Conservation (phyloP, 1,140 invertebrate species). For the Pseudoatta argentina region DNA sequence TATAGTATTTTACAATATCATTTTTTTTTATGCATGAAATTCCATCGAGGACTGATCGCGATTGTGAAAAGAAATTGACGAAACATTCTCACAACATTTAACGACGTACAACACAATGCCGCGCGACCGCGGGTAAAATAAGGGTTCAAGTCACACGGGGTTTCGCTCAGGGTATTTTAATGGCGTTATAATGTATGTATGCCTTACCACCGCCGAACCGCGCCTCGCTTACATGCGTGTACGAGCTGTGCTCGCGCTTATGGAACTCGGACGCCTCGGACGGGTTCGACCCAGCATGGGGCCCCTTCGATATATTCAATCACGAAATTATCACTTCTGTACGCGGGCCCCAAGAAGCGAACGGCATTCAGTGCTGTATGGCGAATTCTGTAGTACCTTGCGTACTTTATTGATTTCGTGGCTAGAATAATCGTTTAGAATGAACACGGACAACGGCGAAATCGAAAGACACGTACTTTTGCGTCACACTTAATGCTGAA, state of each 20-base stretch:
- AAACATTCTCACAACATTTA: conserved; percentile 63
- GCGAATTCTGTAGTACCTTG: conserved; percentile 50
- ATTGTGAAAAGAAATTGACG: conserved; percentile 42
- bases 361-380: conserved; percentile 59
- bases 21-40: not conserved
- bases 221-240: conserved; percentile 63
- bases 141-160: conserved; percentile 69
- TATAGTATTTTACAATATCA: not conserved
- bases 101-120: conserved; percentile 72
- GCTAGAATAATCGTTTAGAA: not conserved
- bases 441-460: not conserved
- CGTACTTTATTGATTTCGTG: conserved; percentile 53
- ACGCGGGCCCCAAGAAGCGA: conserved; percentile 66
- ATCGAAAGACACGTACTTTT: not conserved
- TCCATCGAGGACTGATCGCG: not conserved
- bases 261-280: conserved; percentile 76
- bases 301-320: conserved; percentile 85
- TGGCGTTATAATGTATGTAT: conserved; percentile 86
- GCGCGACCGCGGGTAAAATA: conserved; percentile 72
- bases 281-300: conserved; percentile 83
- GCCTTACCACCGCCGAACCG: conserved; percentile 79
- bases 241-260: conserved; percentile 52
- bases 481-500: not conserved
- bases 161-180: conserved; percentile 82
- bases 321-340: conserved; percentile 86